A percentile compares a stretch with the other conserved stretches of the same genome.
Evolutionary conservation across 2,888 invertebrate species (phyloP).

Genomic region (Drosophila siamana): DNA sequence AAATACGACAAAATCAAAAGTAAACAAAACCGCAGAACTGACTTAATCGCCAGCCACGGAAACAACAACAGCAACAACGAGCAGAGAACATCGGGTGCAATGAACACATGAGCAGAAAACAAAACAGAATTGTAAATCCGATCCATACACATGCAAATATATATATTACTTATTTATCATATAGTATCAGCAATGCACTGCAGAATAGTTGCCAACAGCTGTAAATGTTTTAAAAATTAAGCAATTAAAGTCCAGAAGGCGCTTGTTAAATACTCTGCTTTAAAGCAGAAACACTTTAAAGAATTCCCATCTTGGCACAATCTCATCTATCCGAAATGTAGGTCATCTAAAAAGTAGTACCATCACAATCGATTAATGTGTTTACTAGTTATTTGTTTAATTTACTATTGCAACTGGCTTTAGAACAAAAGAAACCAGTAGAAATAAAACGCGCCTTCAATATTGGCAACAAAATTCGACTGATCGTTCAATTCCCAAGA

Average conservation of each 20-base stretch:
- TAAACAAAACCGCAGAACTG: slow-evolving; percentile 77
- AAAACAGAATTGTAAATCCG: slow-evolving; percentile 69
- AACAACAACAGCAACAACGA: slow-evolving; percentile 21
- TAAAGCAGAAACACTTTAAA: background rate
- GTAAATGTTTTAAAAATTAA: slow-evolving; percentile 37
- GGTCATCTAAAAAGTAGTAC: too few species aligned
- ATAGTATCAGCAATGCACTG: slow-evolving; percentile 21
- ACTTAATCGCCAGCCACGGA: slow-evolving; percentile 60
- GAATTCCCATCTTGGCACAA: too few species aligned
- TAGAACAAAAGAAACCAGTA: too few species aligned
- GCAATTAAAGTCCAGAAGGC: background rate
- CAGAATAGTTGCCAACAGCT: slow-evolving; percentile 60
- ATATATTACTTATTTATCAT: slow-evolving; percentile 6
- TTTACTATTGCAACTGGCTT: too few species aligned
- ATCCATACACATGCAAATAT: slow-evolving; percentile 26
- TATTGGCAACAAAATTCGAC: too few species aligned
- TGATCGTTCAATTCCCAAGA: too few species aligned
- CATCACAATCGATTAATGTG: too few species aligned
- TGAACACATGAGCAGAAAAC: slow-evolving; percentile 70
- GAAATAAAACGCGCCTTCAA: too few species aligned
- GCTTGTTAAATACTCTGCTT: slow-evolving; percentile 5
- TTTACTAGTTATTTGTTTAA: too few species aligned
- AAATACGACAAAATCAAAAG: slow-evolving; percentile 79
- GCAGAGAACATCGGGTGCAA: slow-evolving; percentile 57
- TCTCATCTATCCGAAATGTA: too few species aligned